Evolutionary conservation across 2,888 invertebrate species (phyloP).

Genomic region (Ischnus inquisitorius): DNA sequence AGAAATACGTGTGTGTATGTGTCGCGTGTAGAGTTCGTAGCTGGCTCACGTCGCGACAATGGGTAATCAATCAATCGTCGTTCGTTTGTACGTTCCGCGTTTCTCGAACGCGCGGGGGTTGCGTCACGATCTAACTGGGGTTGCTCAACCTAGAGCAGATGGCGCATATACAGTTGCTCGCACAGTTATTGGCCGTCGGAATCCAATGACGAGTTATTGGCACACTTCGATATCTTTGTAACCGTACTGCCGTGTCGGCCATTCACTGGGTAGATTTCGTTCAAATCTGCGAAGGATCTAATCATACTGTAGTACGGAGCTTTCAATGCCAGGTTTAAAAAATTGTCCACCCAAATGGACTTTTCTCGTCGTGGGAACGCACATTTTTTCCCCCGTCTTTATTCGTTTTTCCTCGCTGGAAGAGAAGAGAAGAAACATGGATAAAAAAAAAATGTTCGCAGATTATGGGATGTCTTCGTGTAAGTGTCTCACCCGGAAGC

Average conservation of each 20-base stretch:
- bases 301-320: neutral
- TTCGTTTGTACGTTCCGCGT: conserved; percentile 45
- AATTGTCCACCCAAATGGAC: neutral
- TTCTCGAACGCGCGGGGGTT: conserved; percentile 50
- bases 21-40: conserved; percentile 1
- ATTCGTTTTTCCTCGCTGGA: neutral
- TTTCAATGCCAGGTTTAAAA: neutral
- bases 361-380: conserved; percentile 1
- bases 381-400: neutral
- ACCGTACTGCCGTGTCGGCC: neutral
- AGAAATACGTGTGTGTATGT: neutral
- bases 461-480: neutral
- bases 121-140: conserved; percentile 31
- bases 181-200: neutral
- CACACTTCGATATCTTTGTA: neutral
- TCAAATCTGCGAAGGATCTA: neutral
- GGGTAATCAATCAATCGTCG: conserved; percentile 71
- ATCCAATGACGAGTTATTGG: neutral
- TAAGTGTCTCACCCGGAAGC: neutral
- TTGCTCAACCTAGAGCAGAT: conserved; percentile 50
- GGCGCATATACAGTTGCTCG: neutral
- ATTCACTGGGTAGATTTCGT: neutral
- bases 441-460: conserved; percentile 41
- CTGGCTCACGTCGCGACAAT: conserved; percentile 61
- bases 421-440: neutral